These are phyloP conservation scores for Theropithecus gelada DNA, from an alignment of 2,113 vertebrate genomes.

Conservation along the genomic window DNA sequence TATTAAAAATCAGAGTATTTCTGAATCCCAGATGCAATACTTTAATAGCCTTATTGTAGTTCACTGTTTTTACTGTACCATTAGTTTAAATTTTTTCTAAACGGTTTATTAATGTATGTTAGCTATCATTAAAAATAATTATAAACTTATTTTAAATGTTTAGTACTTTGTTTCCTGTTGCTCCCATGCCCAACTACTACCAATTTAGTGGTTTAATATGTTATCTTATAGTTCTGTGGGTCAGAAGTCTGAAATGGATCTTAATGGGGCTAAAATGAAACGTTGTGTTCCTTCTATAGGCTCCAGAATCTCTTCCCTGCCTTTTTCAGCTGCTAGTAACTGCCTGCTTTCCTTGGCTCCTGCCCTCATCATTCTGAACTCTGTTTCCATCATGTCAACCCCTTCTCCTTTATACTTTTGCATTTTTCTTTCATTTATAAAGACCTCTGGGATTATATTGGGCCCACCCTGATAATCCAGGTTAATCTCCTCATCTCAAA, in stretches of 20 bases:
- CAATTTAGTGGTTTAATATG: background rate
- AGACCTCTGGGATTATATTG: background rate
- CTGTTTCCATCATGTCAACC: background rate
- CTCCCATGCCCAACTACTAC: background rate
- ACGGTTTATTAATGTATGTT: slow-evolving; percentile 44
- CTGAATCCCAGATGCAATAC: slow-evolving; percentile 16
- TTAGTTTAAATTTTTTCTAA: slow-evolving; percentile 61
- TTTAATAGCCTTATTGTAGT: background rate
- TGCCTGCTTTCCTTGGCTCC: background rate
- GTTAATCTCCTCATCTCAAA: background rate
- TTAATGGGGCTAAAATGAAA: background rate
- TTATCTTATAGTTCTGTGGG: background rate
- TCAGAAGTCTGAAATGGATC: background rate
- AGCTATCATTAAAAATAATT: slow-evolving; percentile 48
- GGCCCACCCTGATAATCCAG: background rate
- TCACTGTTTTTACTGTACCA: slow-evolving; percentile 46
- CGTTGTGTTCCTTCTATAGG: background rate
- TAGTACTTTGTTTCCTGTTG: background rate
- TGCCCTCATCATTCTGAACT: background rate
- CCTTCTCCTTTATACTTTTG: background rate
- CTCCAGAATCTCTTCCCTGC: background rate
- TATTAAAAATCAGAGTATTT: slow-evolving; percentile 52
- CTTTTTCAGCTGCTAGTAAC: background rate
- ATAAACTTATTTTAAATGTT: background rate
- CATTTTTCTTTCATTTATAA: background rate